phyloP scores from a whole-genome alignment of 2,888 invertebrate genomes.

The Apantesis nais region DNA sequence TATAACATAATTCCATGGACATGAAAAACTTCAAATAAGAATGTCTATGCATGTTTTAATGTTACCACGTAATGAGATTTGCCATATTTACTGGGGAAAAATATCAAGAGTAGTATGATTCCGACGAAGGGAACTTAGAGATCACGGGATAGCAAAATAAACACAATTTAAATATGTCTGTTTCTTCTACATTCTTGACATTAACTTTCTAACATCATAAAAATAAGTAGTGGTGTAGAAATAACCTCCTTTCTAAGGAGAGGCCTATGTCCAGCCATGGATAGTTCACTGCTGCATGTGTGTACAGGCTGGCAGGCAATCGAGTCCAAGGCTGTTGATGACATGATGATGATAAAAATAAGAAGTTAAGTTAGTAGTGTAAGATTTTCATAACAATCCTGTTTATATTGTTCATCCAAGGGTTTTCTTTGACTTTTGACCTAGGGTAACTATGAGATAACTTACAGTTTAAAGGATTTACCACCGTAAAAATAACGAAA shows the following conservation, averaged over 20 bases:
- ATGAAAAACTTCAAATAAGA: slow-evolving; percentile 2
- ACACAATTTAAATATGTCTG: neutral
- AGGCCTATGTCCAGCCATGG: too few species aligned
- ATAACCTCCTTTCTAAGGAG: neutral
- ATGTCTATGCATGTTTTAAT: slow-evolving; percentile 27
- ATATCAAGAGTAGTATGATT: neutral
- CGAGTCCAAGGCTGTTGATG: too few species aligned
- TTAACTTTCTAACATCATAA: neutral
- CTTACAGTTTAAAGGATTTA: too few species aligned
- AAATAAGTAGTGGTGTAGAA: neutral
- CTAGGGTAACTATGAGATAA: too few species aligned
- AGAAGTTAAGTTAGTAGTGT: too few species aligned
- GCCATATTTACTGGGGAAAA: neutral
- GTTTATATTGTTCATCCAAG: too few species aligned
- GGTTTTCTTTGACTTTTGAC: too few species aligned
- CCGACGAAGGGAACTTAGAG: neutral
- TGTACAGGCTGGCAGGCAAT: too few species aligned
- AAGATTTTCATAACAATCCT: too few species aligned
- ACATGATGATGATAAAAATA: too few species aligned
- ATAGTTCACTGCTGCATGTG: too few species aligned
- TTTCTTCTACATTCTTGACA: neutral
- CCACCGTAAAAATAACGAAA: too few species aligned
- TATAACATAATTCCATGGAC: slow-evolving; percentile 23
- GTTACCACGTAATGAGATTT: slow-evolving; percentile 17
- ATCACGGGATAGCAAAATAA: neutral